phyloP scores from a whole-genome alignment of 2,888 invertebrate genomes.

The Pseudococcus longispinus region DNA sequence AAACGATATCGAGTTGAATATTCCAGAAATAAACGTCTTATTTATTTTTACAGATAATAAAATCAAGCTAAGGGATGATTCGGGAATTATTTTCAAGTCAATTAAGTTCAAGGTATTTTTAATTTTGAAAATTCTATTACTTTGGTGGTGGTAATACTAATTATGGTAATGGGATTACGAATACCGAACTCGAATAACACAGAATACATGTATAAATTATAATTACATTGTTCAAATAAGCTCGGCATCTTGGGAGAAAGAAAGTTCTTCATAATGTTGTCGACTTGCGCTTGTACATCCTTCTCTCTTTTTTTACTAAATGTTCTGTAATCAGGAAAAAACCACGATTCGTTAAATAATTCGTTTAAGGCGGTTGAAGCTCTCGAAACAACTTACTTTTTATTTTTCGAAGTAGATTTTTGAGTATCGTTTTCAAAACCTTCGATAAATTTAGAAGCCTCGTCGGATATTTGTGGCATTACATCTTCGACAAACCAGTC shows the following conservation, averaged over 20 bases:
- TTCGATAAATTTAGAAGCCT: slow-evolving; percentile 14
- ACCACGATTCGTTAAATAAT: neutral
- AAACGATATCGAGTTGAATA: no score
- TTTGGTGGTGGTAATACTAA: neutral
- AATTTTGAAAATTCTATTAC: neutral
- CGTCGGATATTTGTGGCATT: neutral
- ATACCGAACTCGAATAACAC: neutral
- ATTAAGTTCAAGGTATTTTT: neutral
- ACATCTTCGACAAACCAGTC: neutral
- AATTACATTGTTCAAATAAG: slow-evolving; percentile 52
- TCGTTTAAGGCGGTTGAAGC: neutral
- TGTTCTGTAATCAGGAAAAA: neutral
- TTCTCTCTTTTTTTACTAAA: neutral
- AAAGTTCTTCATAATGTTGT: slow-evolving; percentile 32
- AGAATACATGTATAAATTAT: neutral
- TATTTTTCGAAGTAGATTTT: neutral
- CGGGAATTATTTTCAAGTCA: neutral
- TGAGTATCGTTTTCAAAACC: neutral
- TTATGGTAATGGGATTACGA: neutral
- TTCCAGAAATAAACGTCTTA: neutral
- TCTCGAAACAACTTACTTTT: neutral
- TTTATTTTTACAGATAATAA: neutral
- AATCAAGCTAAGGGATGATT: neutral
- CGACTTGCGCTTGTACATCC: slow-evolving; percentile 9
- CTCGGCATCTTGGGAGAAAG: neutral